Evolutionary conservation across 2,888 invertebrate genomes (phyloP).

Genomic region (Cynaeus angustus): DNA sequence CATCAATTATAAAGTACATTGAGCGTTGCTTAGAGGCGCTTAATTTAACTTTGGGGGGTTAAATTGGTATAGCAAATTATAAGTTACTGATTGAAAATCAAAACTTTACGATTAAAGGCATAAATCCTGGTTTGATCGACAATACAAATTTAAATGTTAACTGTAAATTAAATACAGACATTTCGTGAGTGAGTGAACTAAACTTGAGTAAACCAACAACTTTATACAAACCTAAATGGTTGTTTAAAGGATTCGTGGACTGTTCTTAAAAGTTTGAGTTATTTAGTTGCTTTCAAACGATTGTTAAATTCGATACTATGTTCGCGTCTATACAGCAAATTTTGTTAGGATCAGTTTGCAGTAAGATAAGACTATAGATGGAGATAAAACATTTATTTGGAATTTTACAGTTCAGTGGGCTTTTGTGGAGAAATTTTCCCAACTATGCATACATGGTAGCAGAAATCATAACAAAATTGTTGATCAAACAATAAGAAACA

Average conservation of each 20-base stretch:
- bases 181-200: background rate
- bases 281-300: background rate
- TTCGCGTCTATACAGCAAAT: background rate
- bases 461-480: slow-evolving; percentile 11
- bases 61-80: slow-evolving; percentile 37
- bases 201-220: too few relatives aligned
- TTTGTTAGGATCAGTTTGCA: slow-evolving; percentile 10
- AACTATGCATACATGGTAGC: slow-evolving; percentile 27
- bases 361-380: slow-evolving; percentile 1
- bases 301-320: background rate
- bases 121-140: background rate
- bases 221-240: too few relatives aligned
- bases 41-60: slow-evolving; percentile 19
- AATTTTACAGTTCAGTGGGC: slow-evolving; percentile 17
- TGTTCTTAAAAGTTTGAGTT: background rate
- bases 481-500: background rate
- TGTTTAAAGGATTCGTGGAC: too few relatives aligned
- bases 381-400: slow-evolving; percentile 34
- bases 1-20: slow-evolving; percentile 22
- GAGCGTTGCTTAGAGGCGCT: slow-evolving; percentile 9
- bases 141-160: background rate
- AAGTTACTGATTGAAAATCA: slow-evolving; percentile 26
- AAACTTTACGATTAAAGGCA: slow-evolving; percentile 25
- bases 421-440: slow-evolving; percentile 15
- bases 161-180: background rate